Base-by-base conservation (phyloP, 2,113 vertebrate genomes). In the Edolisoma coerulescens region DNA sequence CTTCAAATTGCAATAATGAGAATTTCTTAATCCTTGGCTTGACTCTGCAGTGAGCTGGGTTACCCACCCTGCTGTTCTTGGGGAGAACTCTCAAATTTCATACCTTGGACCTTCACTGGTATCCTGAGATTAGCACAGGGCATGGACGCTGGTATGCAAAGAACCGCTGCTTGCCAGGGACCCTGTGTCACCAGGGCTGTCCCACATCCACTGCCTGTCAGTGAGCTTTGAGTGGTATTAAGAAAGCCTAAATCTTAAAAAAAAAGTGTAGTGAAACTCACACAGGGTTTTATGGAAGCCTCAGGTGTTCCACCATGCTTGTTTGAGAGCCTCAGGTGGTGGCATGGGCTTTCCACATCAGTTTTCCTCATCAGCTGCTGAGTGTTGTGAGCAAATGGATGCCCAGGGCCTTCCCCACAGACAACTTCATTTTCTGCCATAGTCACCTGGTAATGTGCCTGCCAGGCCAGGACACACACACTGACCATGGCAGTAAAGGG, bases 21-120 rank as follows among this genome's bases (percentile, higher is more conserved):
- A 21, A 81, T 86, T 91, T 93, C 93, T 88, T 86, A 81, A 88
- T 84, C 76, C 35, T 82, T 16, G 2, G 28, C 33, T 53, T 82
- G 74, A 32, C 81, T 90, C 65, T 54, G 39, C 75, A 45, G 50
- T 52, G 50, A 52, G 39, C 60, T 78, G 70, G 6, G 16, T 64
- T 84, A 50, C 56, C 37, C 2, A 0, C 26, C 3, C 53, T n/a
- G 53, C 54, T 85, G 52, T n/a, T 90, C 42, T 30, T 63, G 16
- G 6, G 44, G 44, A 77, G 47, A 90, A 5, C 30, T 94, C 45
- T 59, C 26, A 57, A 1, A n/a, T 50, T 65, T 80, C 28, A 8
- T 39, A 27, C 70, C 63, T 57, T 63, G 63, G 67, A 24, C 45
- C 19, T 39, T 2, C 0, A 0, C 75, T 68, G 39, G n/a, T 67